Percentiles rank a stretch among this genome's conserved stretches.
phyloP scores from a whole-genome alignment of 2,888 invertebrate genomes.

The Philopedon plagiatum region DNA sequence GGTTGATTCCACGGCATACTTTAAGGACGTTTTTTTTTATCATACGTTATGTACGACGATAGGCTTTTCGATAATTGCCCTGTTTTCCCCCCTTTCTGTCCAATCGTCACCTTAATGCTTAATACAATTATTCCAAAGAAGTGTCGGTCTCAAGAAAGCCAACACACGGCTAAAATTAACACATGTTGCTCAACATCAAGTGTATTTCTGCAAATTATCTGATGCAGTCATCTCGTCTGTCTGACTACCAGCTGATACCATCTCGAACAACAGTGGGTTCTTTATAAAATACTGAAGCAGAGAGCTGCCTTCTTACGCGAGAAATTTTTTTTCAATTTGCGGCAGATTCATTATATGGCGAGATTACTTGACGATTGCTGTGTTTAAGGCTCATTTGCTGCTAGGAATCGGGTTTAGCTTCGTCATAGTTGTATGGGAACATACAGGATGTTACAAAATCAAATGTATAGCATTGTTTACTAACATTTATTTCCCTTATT shows the following conservation, averaged over 20 bases:
- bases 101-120: no score
- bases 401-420: neutral
- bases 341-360: slow-evolving; percentile 10
- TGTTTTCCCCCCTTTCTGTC: no score
- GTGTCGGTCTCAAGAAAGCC: no score
- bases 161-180: slow-evolving; percentile 5
- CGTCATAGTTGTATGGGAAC: no score
- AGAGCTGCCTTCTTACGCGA: slow-evolving; percentile 40
- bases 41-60: no score
- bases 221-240: slow-evolving; percentile 38
- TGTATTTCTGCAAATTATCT: slow-evolving; percentile 33
- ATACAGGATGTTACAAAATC: no score
- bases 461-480: no score
- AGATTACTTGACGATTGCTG: slow-evolving; percentile 11
- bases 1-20: no score
- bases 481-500: no score
- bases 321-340: slow-evolving; percentile 43
- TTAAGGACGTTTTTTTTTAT: no score
- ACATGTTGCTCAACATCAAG: slow-evolving; percentile 30
- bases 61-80: no score
- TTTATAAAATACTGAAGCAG: slow-evolving; percentile 31
- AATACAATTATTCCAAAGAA: no score
- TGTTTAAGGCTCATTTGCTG: neutral
- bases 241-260: slow-evolving; percentile 32
- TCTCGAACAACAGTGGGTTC: slow-evolving; percentile 28